These are phyloP conservation scores for Eurois occulta DNA, from an alignment of 2,888 invertebrate genomes.

Conservation along the genomic window DNA sequence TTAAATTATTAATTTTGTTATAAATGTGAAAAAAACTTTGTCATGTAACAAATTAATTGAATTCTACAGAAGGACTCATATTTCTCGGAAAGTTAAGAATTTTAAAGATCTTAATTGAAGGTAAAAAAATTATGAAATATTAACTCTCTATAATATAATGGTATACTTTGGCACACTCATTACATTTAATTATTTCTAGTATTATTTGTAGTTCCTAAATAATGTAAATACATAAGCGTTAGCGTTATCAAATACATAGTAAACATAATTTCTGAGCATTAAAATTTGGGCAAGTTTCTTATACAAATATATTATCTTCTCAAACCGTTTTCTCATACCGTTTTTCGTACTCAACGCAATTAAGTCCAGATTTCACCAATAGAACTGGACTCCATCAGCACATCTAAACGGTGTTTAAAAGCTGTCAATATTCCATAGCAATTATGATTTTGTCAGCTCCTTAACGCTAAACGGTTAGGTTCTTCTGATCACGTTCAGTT, in stretches of 20 bases:
- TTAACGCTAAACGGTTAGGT: too few species aligned
- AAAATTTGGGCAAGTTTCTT: neutral
- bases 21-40: slow-evolving; percentile 8
- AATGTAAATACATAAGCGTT: too few species aligned
- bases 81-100: neutral
- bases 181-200: too few species aligned
- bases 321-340: neutral
- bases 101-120: too few species aligned
- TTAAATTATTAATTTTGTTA: slow-evolving; percentile 13
- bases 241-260: too few species aligned
- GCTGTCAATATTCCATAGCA: neutral
- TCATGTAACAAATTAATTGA: neutral
- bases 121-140: too few species aligned
- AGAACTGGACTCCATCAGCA: neutral
- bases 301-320: neutral
- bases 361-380: neutral
- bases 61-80: neutral
- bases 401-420: neutral
- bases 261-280: neutral
- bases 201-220: too few species aligned
- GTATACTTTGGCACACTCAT: neutral
- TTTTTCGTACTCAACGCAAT: neutral
- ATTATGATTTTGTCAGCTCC: neutral
- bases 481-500: neutral
- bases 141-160: too few species aligned